Conservation (phyloP, 2,888 invertebrate genomes). For the Abrostola tripartita region DNA sequence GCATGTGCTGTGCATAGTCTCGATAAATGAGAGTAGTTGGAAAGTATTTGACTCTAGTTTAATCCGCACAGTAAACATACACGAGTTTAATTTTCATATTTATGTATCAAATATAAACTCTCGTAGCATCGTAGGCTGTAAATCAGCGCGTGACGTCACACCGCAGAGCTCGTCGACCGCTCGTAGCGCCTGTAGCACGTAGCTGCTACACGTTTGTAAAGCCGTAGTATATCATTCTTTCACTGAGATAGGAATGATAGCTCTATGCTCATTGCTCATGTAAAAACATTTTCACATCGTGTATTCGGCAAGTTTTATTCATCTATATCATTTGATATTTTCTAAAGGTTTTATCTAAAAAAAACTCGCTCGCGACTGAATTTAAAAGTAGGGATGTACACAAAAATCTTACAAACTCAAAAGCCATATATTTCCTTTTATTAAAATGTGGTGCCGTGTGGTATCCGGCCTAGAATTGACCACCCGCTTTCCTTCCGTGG, state of each 20-base stretch:
- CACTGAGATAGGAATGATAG: constrained; percentile 21
- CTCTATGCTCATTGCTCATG: neutral
- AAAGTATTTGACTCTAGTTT: too few relatives aligned
- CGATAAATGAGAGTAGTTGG: too few relatives aligned
- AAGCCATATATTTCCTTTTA: too few relatives aligned
- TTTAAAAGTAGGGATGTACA: too few relatives aligned
- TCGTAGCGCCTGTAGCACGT: constrained; percentile 60
- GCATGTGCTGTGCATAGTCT: too few relatives aligned
- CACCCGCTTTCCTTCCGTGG: too few relatives aligned
- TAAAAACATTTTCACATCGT: neutral
- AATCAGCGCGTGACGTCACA: constrained; percentile 70
- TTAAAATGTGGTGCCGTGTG: too few relatives aligned
- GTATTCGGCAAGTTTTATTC: too few relatives aligned
- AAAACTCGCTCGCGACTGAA: neutral
- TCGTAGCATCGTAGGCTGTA: constrained; percentile 64
- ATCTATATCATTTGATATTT: neutral
- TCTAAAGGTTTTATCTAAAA: constrained; percentile 2
- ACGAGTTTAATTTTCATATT: too few relatives aligned
- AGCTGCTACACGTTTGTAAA: constrained; percentile 48
- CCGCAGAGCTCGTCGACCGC: constrained; percentile 53
- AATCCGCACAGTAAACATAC: too few relatives aligned
- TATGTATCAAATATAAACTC: constrained; percentile 52
- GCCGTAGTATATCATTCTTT: constrained; percentile 32
- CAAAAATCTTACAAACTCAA: too few relatives aligned
- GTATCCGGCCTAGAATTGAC: too few relatives aligned